Percentiles rank a stretch among this genome's conserved stretches.
Conservation (phyloP, 2,113 vertebrate genomes). For the Alligator sinensis region DNA sequence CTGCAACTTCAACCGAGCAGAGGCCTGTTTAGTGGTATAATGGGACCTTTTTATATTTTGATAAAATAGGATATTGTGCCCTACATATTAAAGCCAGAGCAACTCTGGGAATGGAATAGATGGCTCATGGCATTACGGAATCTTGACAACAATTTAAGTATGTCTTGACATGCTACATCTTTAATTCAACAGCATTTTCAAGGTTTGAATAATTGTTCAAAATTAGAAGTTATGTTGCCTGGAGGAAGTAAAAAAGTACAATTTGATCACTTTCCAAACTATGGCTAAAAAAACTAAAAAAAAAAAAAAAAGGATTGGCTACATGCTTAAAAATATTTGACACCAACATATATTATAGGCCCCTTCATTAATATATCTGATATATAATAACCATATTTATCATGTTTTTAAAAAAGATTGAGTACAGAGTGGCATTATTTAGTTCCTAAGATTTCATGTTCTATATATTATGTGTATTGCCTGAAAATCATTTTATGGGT, state of each 20-base stretch:
- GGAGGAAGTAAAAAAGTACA: no score
- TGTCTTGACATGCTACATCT: not conserved
- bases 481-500: not conserved
- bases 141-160: not conserved
- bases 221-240: not conserved
- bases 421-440: not conserved
- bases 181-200: not conserved
- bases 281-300: not conserved
- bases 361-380: not conserved
- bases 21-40: no score
- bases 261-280: not conserved
- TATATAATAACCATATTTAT: not conserved
- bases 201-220: not conserved
- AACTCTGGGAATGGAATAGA: not conserved
- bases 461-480: accelerated
- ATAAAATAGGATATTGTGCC: not conserved
- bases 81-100: not conserved
- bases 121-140: not conserved
- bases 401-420: not conserved
- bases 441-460: accelerated
- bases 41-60: no score
- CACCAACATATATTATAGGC: not conserved
- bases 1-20: no score
- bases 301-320: not conserved
- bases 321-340: not conserved